These are phyloP conservation scores for Hypolimnas misippus DNA, from an alignment of 2,888 invertebrate genomes.

Conservation along the genomic window DNA sequence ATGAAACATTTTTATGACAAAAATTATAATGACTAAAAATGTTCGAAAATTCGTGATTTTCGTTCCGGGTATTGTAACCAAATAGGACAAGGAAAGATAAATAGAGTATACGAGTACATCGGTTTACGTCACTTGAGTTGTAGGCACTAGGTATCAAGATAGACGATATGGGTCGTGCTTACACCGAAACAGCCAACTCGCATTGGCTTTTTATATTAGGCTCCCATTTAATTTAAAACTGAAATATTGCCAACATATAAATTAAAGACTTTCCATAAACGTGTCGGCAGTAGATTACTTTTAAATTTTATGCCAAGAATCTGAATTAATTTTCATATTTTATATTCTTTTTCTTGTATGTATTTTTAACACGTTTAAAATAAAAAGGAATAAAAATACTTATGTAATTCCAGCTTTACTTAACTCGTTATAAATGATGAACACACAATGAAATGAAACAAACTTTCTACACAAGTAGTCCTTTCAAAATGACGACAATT, in stretches of 20 bases:
- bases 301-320: constrained; percentile 27
- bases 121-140: constrained; percentile 4
- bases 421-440: too few relatives aligned
- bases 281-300: constrained; percentile 24
- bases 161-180: neutral
- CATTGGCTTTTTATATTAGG: neutral
- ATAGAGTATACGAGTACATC: too few relatives aligned
- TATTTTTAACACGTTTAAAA: neutral
- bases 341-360: neutral
- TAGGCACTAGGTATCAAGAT: neutral
- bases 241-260: constrained; percentile 23
- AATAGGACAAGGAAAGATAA: too few relatives aligned
- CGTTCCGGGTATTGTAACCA: too few relatives aligned
- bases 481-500: neutral
- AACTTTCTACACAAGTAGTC: neutral
- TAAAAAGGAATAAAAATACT: too few relatives aligned
- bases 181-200: neutral
- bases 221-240: constrained; percentile 12
- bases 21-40: too few relatives aligned
- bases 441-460: neutral
- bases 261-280: constrained; percentile 19
- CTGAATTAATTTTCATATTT: constrained; percentile 12
- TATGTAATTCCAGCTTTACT: too few relatives aligned
- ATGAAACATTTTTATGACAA: too few relatives aligned
- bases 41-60: too few relatives aligned